Evolutionary conservation across 2,113 vertebrate species (phyloP).

Genomic region (Chauna torquata): DNA sequence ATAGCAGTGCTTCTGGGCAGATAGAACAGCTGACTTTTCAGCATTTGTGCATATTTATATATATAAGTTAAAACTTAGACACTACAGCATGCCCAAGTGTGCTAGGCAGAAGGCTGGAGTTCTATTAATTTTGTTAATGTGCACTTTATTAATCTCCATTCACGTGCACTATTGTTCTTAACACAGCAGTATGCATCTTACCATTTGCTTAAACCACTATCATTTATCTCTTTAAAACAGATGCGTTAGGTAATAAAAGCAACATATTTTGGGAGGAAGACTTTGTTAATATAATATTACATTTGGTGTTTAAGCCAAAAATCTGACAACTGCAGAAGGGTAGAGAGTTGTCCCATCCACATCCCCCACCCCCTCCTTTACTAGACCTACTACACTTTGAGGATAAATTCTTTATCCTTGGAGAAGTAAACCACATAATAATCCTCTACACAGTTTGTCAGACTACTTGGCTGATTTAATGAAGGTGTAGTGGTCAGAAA

Average conservation of each 20-base stretch:
- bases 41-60: constrained; percentile 8
- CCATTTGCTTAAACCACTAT: not conserved
- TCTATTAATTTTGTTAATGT: not conserved
- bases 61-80: constrained; percentile 7
- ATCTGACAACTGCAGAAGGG: not conserved
- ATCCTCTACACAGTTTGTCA: not conserved
- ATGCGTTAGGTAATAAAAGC: not conserved
- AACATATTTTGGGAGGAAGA: not conserved
- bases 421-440: not conserved
- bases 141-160: not conserved
- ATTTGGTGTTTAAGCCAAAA: not conserved
- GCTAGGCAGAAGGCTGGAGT: not conserved
- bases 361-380: not conserved
- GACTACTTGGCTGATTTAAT: not conserved
- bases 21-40: not conserved
- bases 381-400: not conserved
- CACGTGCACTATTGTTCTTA: not conserved
- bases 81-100: not conserved
- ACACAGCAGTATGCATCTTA: not conserved
- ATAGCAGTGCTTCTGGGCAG: not conserved
- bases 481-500: not conserved
- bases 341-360: too few relatives aligned
- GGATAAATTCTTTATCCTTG: not conserved
- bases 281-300: not conserved
- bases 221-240: not conserved